Evolutionary conservation across 2,797 vertebrate species (phyloP), one percentile per base, ranked within the genome.

Genomic region (Alcedo atthis): DNA sequence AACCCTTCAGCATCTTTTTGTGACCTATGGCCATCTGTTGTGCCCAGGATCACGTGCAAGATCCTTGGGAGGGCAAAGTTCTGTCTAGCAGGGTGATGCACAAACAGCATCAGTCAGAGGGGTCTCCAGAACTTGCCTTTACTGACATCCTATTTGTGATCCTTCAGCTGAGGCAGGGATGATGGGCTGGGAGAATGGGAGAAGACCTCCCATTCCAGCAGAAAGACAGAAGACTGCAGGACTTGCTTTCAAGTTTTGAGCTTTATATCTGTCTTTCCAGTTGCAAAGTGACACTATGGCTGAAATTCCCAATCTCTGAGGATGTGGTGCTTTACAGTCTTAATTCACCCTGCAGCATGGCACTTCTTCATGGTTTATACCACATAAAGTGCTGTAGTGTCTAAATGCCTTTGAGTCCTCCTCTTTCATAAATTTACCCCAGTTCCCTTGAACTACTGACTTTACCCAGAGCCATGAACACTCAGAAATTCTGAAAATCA

Each of bases 21-120:
- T 61, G 30, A 6, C 6, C 0, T 30, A 15, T 2, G 40, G 12
- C 48, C 10, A 2, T 4, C 8, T 37, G 43, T n/a, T 2, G 0
- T 3, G 4, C 43, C 49, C 54, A 15, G 82, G 59, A 42, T 70
- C 77, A 4, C 5, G 2, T 1, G 1, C 42, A 18, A 14, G 54
- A 19, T 14, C 26, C 51, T 35, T 2, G 3, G 33, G 49, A 73
- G 21, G 57, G 48, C 8, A 18, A 25, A 76, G 70, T 32, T 45
- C 15, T 19, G 0, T 42, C 58, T 40, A 28, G 21, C 32, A 51
- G 87, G 45, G 5, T 15, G 63, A 6, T 12, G 42, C 73, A 24
- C 0, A 0, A 58, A 13, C 28, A 15, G 5, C 0, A 0, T 5
- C 7, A 48, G 49, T 5, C 7, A 48, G 49, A 48, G 67, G 61